A percentile compares a stretch with the other conserved stretches of the same genome.
Evolutionary conservation across 2,888 invertebrate genomes (phyloP).

Genomic region (Ectemnius cavifrons): DNA sequence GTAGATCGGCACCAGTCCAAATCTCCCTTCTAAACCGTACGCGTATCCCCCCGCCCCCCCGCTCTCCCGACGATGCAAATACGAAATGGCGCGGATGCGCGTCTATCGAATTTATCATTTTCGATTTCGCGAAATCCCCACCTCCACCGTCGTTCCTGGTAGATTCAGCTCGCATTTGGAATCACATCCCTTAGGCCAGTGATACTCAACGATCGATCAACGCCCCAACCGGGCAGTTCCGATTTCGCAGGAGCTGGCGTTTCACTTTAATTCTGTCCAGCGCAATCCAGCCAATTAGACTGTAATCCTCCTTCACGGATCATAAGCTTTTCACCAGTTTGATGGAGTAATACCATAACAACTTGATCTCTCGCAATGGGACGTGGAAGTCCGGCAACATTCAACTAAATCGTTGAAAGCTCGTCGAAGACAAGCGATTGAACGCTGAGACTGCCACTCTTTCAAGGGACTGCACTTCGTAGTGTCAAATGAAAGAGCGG

Average conservation of each 20-base stretch:
- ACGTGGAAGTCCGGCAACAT: conserved; percentile 4
- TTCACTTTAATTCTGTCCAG: not conserved
- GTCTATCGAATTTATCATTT: conserved; percentile 58
- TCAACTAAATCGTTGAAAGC: not conserved
- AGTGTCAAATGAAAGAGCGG: not conserved
- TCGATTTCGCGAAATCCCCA: conserved; percentile 52
- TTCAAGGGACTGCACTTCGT: not conserved
- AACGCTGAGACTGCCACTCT: too few relatives aligned
- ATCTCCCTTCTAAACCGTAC: conserved; percentile 22
- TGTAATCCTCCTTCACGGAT: conserved; percentile 34
- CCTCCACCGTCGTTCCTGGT: conserved; percentile 23
- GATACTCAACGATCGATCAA: conserved; percentile 45
- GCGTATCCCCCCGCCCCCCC: conserved; percentile 39
- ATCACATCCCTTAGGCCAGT: conserved; percentile 40
- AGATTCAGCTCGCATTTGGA: conserved; percentile 23
- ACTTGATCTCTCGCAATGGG: conserved; percentile 25
- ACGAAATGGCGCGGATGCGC: conserved; percentile 37
- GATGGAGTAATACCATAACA: conserved; percentile 35
- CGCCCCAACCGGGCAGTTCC: too few relatives aligned
- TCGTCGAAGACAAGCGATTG: too few relatives aligned
- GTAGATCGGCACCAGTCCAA: conserved; percentile 9
- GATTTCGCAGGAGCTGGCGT: too few relatives aligned
- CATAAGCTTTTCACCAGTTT: conserved; percentile 35
- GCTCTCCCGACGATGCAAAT: conserved; percentile 43
- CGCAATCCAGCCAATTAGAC: conserved; percentile 3